A percentile compares a stretch with the other conserved stretches of the same genome.
Evolutionary conservation across 2,113 vertebrate genomes (phyloP).

Genomic region (Oryzias curvinotus): DNA sequence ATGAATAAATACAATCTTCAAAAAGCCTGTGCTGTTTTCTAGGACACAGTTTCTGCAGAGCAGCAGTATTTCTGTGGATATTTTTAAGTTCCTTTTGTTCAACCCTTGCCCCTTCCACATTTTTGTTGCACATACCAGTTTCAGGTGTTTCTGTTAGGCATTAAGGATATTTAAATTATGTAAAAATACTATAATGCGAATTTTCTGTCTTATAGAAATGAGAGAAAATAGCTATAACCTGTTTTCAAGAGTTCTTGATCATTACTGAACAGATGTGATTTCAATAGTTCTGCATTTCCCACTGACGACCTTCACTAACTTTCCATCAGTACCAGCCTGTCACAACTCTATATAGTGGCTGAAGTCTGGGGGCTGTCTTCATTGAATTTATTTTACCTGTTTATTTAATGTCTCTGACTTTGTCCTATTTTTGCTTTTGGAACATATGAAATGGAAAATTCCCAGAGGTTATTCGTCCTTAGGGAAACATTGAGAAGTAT

Average conservation of each 20-base stretch:
- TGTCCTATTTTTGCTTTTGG: not conserved
- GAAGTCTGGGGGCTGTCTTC: slow-evolving; percentile 2
- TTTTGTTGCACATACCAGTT: no score
- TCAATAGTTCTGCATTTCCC: not conserved
- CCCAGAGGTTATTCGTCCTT: not conserved
- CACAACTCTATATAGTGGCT: slow-evolving; percentile 5
- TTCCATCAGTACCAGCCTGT: not conserved
- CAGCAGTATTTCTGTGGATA: no score
- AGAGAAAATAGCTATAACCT: no score
- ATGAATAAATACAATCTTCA: no score
- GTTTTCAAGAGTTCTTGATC: no score
- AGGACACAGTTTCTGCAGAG: no score
- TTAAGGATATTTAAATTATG: no score
- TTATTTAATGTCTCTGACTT: slow-evolving; percentile 7
- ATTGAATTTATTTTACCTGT: slow-evolving; percentile 7
- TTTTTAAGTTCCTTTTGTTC: no score
- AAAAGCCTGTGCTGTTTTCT: no score
- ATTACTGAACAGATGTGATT: not conserved
- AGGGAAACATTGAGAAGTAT: slow-evolving; percentile 3
- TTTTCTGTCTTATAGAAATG: no score
- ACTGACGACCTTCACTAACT: slow-evolving; percentile 1
- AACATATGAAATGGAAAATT: slow-evolving; percentile 16
- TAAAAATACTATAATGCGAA: no score
- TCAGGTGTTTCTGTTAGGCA: not conserved
- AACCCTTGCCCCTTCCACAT: no score